Evolutionary conservation across 2,888 invertebrate species (phyloP).

Genomic region (Caenorhabditis sp.): DNA sequence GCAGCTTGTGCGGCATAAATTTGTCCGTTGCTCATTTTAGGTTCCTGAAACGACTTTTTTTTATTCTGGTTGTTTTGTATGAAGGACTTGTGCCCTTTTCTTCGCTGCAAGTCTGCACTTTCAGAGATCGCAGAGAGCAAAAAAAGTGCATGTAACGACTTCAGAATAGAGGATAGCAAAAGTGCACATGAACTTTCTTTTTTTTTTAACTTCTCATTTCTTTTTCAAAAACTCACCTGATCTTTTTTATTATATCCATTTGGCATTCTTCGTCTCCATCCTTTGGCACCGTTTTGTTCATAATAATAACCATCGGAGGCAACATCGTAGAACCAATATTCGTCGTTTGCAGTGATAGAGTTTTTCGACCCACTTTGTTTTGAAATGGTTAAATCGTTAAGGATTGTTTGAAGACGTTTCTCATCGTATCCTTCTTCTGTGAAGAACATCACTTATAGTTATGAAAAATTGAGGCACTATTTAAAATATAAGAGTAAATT

Average conservation of each 20-base stretch:
- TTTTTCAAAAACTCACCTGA: constrained; percentile 32
- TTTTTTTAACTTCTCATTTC: neutral
- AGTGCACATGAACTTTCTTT: neutral
- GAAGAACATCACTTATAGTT: neutral
- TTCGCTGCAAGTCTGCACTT: neutral
- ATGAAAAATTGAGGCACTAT: too few species aligned
- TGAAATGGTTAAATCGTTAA: neutral
- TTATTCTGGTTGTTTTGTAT: constrained; percentile 6
- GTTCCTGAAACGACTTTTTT: neutral
- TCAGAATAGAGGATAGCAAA: too few species aligned
- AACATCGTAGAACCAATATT: constrained; percentile 61
- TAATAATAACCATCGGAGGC: constrained; percentile 69
- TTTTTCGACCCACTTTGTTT: neutral
- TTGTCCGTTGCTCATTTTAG: neutral
- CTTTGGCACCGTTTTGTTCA: constrained; percentile 67
- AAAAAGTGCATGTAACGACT: neutral
- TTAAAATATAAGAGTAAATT: too few species aligned
- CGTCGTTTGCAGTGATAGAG: constrained; percentile 11
- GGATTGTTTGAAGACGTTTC: neutral
- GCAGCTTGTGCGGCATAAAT: constrained; percentile 31
- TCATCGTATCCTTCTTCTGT: constrained; percentile 25
- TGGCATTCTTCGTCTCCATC: constrained; percentile 57
- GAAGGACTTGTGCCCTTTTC: neutral
- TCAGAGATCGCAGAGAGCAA: neutral
- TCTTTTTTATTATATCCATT: constrained; percentile 43